Base-by-base conservation (phyloP, 2,888 invertebrate genomes). In the Resseliella maxima region DNA sequence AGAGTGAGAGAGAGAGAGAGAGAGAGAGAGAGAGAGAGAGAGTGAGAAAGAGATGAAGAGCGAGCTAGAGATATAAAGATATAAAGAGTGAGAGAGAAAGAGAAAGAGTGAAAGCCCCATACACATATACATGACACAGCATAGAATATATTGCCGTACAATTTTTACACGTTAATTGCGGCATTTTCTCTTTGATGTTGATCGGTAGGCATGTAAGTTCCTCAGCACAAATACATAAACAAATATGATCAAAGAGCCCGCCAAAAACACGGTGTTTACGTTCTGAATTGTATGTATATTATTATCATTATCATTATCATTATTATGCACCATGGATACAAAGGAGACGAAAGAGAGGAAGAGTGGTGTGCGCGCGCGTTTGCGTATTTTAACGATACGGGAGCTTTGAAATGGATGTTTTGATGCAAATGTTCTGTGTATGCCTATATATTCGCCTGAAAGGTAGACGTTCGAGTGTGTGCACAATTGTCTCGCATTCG, bases 241-340 rank as follows among this genome's bases (percentile, higher is more conserved):
- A 83, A 83, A 45, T 45, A 83, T 91, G 91, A 91, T 91, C 91
- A 91, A 91, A 91, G 91, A 88, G 90, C 91, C 91, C 91, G 91
- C 91, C 90, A 90, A 90, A 90, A 90, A 89, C 88, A 88, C 88
- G 87, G 88, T 89, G 88, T 89, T 88, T 88, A 88, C 88, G 88
- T 89, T 88, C 88, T 88, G 87, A 88, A 88, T 88, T 87, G 83
- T 83, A 83, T 83, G 38, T 38, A 83, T 83, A 83, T 83, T 72
- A 72, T 72, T 72, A 87, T 88, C 87, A 87, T 87, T 59, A 86
- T 88, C 87, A 87, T 87, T 85, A 87, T 86, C 50, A 87, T 87
- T 87, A 86, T 86, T 88, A 88, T 86, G 87, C 85, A 87, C 86
- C 86, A 87, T 35, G 86, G 81, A 87, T 86, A 72, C 87, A 86